A percentile compares a stretch with the other conserved stretches of the same genome.
These are phyloP conservation scores for Sebastes matsubarae DNA, from an alignment of 2,797 vertebrate species.

Conservation along the genomic window DNA sequence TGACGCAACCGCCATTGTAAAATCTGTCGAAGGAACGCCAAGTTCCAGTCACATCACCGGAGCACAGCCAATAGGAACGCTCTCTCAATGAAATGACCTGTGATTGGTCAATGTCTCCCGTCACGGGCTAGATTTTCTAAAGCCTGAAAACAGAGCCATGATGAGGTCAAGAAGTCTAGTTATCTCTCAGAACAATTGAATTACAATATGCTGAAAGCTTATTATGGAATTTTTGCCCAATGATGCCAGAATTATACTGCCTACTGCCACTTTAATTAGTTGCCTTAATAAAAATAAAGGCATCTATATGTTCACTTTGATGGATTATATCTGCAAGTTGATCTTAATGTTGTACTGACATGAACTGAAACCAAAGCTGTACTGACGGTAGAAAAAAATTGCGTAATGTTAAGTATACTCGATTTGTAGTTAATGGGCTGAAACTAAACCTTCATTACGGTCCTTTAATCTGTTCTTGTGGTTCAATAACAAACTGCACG, in stretches of 20 bases:
- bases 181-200: no score
- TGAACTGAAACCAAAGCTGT: not conserved
- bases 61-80: no score
- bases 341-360: not conserved
- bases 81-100: no score
- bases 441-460: constrained; percentile 4
- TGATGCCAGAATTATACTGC: no score
- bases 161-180: rapidly evolving
- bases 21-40: no score
- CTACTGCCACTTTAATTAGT: not conserved
- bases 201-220: no score
- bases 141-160: no score
- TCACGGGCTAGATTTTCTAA: no score
- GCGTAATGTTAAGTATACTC: not conserved
- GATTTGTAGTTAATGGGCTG: not conserved
- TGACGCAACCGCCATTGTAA: no score
- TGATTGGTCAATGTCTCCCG: no score
- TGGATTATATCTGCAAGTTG: not conserved
- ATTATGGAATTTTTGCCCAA: no score
- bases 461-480: not conserved
- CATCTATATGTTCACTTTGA: not conserved
- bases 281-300: not conserved
- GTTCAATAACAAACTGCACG: not conserved
- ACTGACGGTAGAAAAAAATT: not conserved
- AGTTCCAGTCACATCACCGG: no score